Base-by-base conservation (phyloP, 64 coral and sea anemone species). In the Hydrozoanthus tunicans region DNA sequence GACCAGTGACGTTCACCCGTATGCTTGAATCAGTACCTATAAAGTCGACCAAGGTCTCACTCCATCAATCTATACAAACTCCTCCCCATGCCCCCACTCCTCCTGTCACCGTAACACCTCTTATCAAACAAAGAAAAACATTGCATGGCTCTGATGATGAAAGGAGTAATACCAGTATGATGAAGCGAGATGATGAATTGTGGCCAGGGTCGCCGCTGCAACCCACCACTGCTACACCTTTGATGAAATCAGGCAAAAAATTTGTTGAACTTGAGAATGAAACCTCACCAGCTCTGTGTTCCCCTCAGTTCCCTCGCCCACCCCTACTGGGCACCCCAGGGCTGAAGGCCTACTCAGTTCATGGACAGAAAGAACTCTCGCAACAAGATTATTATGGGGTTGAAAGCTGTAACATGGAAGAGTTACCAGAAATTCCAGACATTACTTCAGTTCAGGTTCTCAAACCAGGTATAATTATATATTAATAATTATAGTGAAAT, bases 311-410 rank as follows among this genome's bases (percentile, higher is more conserved):
- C 52, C 95, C 92, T 65, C 53, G 56, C 51, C 95, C 92, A 70
- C 95, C 95, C 53, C 63, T 83, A 5, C 83, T 96, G 59, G 83
- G 89, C 58, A 96, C 95, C 8, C 95, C 95, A 70, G 95, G 92
- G 7, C 51, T 96, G 5, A 94, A 81, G 78, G 73, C 91, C 17
- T 57, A 89, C 56, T 79, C 71, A 6, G 75, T 74, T 13, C 23
- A n/a, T 20, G 77, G 55, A 1, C 24, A 53, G 15, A 70, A 66
- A 81, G 85, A 54, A 4, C 11, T 24, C 7, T 53, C 65, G 5
- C 3, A 4, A 5, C 7, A 9, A 3, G 51, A 74, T 14, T 52
- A 27, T 26, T 64, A 69, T 61, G 17, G 5, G 10, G 32, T 86
- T 4, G 65, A n/a, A 1, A 68, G 74, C 25, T 89, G 61, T 53